Evolutionary conservation across 2,797 vertebrate species (phyloP), one percentile per base, ranked within the genome.

Genomic region (Melopsittacus undulatus): DNA sequence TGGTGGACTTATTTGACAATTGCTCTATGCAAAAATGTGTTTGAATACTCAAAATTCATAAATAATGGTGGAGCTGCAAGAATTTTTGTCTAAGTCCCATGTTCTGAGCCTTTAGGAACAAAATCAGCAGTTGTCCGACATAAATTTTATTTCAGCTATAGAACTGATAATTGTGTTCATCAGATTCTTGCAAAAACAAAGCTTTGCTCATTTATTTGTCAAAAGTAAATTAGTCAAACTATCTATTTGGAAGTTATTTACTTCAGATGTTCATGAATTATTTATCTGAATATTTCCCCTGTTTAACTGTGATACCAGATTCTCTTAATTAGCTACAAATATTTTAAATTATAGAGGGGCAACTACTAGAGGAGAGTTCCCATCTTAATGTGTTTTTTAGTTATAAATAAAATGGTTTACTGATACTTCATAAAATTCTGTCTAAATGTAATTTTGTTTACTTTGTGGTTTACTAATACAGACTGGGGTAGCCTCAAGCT

Each of bases 201-300:
- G 75, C 19, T 92, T 90, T 84, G 26, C 57, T 89, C n/a, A 49
- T 88, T 93, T 93, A 46, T 87, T 95, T 94, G 38, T 94, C 23
- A 34, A 38, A 93, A 94, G 45, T 45, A 92, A 94, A 93, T 83
- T 81, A 82, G 43, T 67, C 63, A 67, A 87, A 89, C 30, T 80
- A 61, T 67, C 73, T 82, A 30, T 82, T 96, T 84, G 70, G 56
- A 76, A 84, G 63, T 92, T 91, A 90, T 82, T 93, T 90, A 82
- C 74, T 89, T 94, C 74, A 96, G 83, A 91, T 91, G 61, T 76
- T 94, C 74, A 92, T 92, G 61, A 91, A 94, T 92, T 94, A 88
- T 95, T 91, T 94, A 83, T 95, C 49, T 73, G 66, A 78, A 3
- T 81, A 88, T 56, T 90, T 90, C 11, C 40, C 30, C 40, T n/a